phyloP scores from a whole-genome alignment of 2,797 vertebrate genomes.

The Enteromius mattozi region DNA sequence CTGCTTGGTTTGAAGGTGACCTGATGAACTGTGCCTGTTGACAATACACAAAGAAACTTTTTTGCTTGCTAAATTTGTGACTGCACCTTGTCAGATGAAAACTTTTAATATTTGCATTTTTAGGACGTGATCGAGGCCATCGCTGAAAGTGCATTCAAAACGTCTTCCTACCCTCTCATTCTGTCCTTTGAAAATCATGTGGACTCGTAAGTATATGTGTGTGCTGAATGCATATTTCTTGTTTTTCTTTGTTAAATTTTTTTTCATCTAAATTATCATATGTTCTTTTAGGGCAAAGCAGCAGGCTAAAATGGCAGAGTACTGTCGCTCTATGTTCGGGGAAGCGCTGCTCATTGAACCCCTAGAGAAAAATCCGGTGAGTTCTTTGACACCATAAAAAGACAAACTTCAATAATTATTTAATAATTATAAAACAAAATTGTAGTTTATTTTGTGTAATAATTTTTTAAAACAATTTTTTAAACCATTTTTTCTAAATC shows the following conservation, averaged over 20 bases:
- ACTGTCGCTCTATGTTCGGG: constrained; percentile 89
- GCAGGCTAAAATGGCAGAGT: constrained; percentile 93
- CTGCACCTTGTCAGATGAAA: neutral
- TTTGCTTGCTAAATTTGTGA: neutral
- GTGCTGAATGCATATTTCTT: neutral
- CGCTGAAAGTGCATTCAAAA: constrained; percentile 90
- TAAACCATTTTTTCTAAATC: neutral
- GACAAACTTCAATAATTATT: neutral
- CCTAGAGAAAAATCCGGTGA: constrained; percentile 89
- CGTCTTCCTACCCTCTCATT: constrained; percentile 86
- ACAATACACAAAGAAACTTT: neutral
- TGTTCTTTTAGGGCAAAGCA: constrained; percentile 81
- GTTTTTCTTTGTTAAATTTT: neutral
- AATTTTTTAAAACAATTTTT: neutral
- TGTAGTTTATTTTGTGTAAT: neutral
- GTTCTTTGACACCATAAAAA: constrained; percentile 37
- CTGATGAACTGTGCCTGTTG: neutral
- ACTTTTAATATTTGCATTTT: constrained; percentile 15
- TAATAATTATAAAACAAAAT: neutral
- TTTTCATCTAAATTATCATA: neutral
- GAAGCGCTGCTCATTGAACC: constrained; percentile 88
- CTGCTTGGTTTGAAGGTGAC: neutral
- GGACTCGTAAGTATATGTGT: constrained; percentile 85
- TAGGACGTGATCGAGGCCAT: constrained; percentile 93
- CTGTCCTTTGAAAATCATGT: constrained; percentile 95